phyloP scores from a whole-genome alignment of 2,113 vertebrate species.

The Sorex araneus region DNA sequence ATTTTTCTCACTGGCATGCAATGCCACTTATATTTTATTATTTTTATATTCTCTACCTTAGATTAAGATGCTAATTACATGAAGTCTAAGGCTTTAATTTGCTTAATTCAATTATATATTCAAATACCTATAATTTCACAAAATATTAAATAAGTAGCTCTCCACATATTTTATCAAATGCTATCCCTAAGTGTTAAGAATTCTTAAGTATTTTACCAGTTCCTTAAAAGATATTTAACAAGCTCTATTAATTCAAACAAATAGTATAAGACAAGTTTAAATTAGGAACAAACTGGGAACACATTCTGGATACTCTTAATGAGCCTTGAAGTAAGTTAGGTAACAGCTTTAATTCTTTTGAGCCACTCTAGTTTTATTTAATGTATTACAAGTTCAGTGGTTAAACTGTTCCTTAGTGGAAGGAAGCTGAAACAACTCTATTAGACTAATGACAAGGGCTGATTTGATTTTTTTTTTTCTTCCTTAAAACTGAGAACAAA shows the following conservation, averaged over 20 bases:
- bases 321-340: slow-evolving; percentile 74
- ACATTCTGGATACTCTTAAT: slow-evolving; percentile 69
- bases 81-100: not conserved
- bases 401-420: slow-evolving; percentile 72
- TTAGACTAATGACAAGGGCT: slow-evolving; percentile 66
- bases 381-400: slow-evolving; percentile 65
- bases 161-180: not conserved
- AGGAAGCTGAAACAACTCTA: slow-evolving; percentile 64
- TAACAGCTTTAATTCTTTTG: slow-evolving; percentile 69
- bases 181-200: not conserved
- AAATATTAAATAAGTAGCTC: not conserved
- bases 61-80: slow-evolving; percentile 20
- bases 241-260: slow-evolving; percentile 56
- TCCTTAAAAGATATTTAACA: slow-evolving; percentile 10
- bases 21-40: not conserved
- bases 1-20: not conserved
- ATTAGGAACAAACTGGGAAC: slow-evolving; percentile 37
- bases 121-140: slow-evolving; percentile 16
- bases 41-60: not conserved
- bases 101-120: slow-evolving; percentile 5
- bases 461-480: slow-evolving; percentile 54
- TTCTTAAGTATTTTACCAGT: slow-evolving; percentile 48
- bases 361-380: slow-evolving; percentile 63
- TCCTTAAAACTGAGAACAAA: slow-evolving; percentile 60
- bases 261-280: slow-evolving; percentile 42